Conservation (phyloP, 2,113 vertebrate species). For the Perognathus longimembris region DNA sequence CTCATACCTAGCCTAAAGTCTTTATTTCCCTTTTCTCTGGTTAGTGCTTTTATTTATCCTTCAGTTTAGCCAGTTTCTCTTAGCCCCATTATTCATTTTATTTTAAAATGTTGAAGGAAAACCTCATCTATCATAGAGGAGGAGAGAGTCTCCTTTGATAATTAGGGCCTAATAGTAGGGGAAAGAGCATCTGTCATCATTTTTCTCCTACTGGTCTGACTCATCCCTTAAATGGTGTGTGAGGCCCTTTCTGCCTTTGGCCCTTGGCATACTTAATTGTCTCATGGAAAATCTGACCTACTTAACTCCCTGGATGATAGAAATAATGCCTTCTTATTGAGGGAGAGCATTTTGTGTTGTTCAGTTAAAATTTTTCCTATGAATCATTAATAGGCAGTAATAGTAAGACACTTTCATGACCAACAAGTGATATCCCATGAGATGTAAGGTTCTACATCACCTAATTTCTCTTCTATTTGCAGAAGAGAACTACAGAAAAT, state of each 20-base stretch:
- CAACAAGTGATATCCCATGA: background rate
- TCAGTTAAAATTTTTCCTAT: conserved; percentile 9
- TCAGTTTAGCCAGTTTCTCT: background rate
- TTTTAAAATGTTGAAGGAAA: background rate
- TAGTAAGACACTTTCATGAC: background rate
- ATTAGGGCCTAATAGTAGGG: background rate
- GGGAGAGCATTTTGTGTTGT: background rate
- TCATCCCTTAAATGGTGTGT: background rate
- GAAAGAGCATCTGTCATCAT: rapidly evolving
- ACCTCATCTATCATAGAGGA: background rate
- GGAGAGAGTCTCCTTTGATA: background rate
- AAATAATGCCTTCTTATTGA: background rate
- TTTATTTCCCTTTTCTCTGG: background rate
- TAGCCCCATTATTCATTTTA: background rate
- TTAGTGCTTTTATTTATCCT: background rate
- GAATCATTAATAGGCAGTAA: background rate
- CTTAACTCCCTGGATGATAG: background rate
- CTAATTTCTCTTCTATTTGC: background rate
- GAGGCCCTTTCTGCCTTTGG: background rate
- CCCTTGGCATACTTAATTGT: background rate
- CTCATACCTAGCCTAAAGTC: no score
- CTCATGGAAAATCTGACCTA: conserved; percentile 21
- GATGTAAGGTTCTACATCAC: background rate
- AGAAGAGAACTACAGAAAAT: background rate
- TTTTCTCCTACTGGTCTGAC: background rate